These are phyloP conservation scores for Acanthococcus lagerstroemiae DNA, from an alignment of 2,888 invertebrate species.

Conservation along the genomic window DNA sequence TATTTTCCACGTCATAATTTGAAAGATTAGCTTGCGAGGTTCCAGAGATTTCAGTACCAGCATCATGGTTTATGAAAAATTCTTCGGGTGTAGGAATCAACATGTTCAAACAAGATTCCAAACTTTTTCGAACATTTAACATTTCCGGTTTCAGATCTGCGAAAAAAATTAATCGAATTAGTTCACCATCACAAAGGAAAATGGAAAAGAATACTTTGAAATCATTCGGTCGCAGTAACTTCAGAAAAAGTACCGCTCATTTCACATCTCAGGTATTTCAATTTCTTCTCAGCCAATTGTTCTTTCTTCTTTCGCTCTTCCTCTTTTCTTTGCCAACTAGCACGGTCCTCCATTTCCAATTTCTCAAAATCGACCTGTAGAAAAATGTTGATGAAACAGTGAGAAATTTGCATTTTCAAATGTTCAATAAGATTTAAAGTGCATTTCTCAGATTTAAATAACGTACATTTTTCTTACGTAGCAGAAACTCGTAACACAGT, in stretches of 20 bases:
- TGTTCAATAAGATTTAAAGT: neutral
- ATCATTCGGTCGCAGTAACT: no score
- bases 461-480: conserved; percentile 31
- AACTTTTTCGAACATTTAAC: conserved; percentile 37
- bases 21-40: no score
- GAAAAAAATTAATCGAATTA: neutral
- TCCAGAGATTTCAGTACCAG: neutral
- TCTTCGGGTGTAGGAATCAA: conserved; percentile 40
- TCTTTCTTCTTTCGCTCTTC: conserved; percentile 36
- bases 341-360: conserved; percentile 29
- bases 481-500: conserved; percentile 21
- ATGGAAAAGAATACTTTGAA: conserved; percentile 4
- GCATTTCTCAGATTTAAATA: neutral
- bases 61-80: conserved; percentile 37
- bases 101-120: conserved; percentile 40
- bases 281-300: conserved; percentile 35
- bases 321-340: conserved; percentile 36
- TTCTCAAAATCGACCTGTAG: conserved; percentile 21
- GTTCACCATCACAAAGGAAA: neutral
- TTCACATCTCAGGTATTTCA: neutral
- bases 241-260: neutral
- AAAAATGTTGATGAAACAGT: no score
- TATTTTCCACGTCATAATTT: no score
- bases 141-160: conserved; percentile 40
- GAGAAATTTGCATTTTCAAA: neutral